Base-by-base conservation (phyloP, 2,113 vertebrate species). In the Semnornis frantzii region DNA sequence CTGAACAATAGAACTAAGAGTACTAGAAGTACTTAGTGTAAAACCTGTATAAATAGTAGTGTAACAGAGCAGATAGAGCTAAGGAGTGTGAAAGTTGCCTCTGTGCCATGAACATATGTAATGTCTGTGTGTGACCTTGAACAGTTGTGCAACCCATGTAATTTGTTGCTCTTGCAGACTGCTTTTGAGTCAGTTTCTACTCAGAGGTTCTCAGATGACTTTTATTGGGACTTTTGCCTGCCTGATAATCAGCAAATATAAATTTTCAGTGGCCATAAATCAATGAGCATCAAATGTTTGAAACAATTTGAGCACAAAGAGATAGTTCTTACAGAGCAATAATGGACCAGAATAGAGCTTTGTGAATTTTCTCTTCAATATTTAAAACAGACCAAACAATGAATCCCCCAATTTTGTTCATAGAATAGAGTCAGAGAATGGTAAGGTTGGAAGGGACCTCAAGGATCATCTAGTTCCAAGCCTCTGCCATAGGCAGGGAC, bases 311-410 rank as follows among this genome's bases (percentile, higher is more conserved):
- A 88, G 62, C 60, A 39, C 50, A 64, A 33, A 68, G 68, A 87
- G 52, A 63, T 90, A 89, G 71, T 42, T 85, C 37, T 92, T 74
- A 63, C 20, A 42, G 59, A 80, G 44, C 37, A 74, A 20, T 83
- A 81, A 74, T 48, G 37, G 4, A 24, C 34, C 19, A 57, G 66
- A 94, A 66, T 39, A 25, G n/a, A 88, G 57, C 31, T 50, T 89
- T 86, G 81, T 93, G 73, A 91, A 62, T 90, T 97, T 95, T 82
- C 27, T 57, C 7, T 87, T 91, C 77, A 90, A 10, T 73, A 80
- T 60, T 95, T 50, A 74, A 95, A 70, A 9, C 31, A 86, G 64
- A 93, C 34, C 60, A 85, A 87, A 79, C 87, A 25, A 62, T 27
- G 5, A 52, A 85, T 46, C 95, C 73, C 93, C 93, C 60, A 69